phyloP scores from a whole-genome alignment of 2,888 invertebrate genomes.

The Cephalotes varians region DNA sequence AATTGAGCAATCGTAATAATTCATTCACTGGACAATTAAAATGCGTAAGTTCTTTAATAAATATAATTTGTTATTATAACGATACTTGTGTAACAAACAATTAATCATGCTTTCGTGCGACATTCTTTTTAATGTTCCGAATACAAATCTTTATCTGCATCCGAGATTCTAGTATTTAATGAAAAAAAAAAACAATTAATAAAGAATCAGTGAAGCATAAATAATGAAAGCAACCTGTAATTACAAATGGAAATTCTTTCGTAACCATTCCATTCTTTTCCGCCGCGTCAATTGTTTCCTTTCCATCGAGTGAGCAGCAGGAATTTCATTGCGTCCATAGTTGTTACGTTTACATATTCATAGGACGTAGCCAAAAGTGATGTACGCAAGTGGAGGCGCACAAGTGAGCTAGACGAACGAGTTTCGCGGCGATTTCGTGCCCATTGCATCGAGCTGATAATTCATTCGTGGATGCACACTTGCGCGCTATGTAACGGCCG shows the following conservation, averaged over 20 bases:
- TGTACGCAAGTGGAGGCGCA: conserved; percentile 32
- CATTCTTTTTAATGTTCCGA: neutral
- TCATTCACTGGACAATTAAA: neutral
- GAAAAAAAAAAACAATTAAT: neutral
- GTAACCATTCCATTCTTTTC: neutral
- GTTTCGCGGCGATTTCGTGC: conserved; percentile 60
- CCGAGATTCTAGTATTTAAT: neutral
- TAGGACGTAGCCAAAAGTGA: conserved; percentile 45
- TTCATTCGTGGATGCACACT: conserved; percentile 68
- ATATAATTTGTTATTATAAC: neutral
- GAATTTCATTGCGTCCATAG: conserved; percentile 30
- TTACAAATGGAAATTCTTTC: conserved; percentile 12
- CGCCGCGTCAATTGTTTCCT: conserved; percentile 4
- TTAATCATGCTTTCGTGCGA: neutral
- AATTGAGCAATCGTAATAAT: neutral
- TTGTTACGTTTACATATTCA: conserved; percentile 62
- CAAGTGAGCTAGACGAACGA: conserved; percentile 43
- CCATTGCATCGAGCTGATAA: conserved; percentile 64
- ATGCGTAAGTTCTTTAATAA: neutral
- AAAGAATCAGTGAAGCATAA: neutral
- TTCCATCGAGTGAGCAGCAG: neutral
- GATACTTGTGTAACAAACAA: neutral
- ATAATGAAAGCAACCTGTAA: neutral
- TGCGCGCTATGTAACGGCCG: conserved; percentile 37
- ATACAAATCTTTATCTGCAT: neutral